These are phyloP conservation scores for Halotydeus destructor DNA, from an alignment of 1,140 invertebrate genomes.

Conservation along the genomic window DNA sequence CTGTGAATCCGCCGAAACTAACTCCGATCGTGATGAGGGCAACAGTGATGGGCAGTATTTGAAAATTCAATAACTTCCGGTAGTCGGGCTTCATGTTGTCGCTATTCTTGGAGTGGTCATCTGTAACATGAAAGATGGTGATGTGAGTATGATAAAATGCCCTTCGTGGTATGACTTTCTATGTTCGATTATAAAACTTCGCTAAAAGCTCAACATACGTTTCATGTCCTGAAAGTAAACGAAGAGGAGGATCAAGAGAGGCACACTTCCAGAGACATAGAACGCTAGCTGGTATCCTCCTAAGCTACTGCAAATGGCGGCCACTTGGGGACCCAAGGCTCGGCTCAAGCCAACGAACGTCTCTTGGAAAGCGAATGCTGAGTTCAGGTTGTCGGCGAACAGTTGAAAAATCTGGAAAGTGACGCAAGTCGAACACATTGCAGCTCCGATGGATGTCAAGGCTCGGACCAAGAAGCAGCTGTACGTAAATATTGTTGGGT, in stretches of 20 bases:
- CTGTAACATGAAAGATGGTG: background rate
- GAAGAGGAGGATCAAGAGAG: no score
- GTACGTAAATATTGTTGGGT: constrained; percentile 33
- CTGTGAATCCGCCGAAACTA: constrained; percentile 46
- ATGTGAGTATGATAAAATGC: background rate
- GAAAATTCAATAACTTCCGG: constrained; percentile 36
- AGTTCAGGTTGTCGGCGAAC: constrained; percentile 48
- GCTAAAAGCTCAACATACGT: no score
- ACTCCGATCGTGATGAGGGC: constrained; percentile 42
- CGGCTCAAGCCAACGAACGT: no score
- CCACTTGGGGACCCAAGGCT: no score
- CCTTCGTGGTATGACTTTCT: no score
- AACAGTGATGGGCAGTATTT: constrained; percentile 39
- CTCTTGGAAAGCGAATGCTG: constrained; percentile 48
- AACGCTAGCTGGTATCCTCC: no score
- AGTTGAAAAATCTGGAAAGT: constrained; percentile 52
- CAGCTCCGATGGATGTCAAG: constrained; percentile 45
- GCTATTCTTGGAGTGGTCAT: constrained; percentile 23
- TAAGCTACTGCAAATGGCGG: no score
- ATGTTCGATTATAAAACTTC: no score
- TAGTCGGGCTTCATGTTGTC: no score
- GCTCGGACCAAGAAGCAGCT: constrained; percentile 46
- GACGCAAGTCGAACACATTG: constrained; percentile 45
- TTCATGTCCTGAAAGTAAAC: no score
- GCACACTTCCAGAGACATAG: no score